Base-by-base conservation (phyloP, 2,113 vertebrate genomes). In the Brachypteracias leptosomus region DNA sequence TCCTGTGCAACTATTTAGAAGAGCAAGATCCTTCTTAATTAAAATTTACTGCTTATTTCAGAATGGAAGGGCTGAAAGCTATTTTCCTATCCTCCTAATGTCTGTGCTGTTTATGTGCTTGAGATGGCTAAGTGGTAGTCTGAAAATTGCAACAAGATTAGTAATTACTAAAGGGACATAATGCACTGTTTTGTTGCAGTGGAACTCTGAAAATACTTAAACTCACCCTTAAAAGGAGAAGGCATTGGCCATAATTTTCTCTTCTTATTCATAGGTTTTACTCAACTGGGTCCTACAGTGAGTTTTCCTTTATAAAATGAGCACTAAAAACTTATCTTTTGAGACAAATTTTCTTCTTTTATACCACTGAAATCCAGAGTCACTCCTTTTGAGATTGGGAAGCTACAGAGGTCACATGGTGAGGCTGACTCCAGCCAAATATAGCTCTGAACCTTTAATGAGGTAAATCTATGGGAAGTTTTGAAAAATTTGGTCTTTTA, bases 111-210 rank as follows among this genome's bases (percentile, higher is more conserved):
- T 96, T 95, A 81, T 96, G 57, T 86, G 28, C 82, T 93, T 92
- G 82, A 95, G 88, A 74, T 84, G 75, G 85, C 76, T 90, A 90
- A 94, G 68, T 93, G 92, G 72, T 95, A 90, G 52, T 84, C 86
- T 90, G 83, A 95, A 97, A 95, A 96, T 54, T 94, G 79, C 92
- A 84, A 6, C 85, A 86, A 93, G 65, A 95, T 92, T 93, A 88
- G 85, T 93, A 67, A 95, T 96, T 93, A 89, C 85, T 90, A 67
- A 68, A 11, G 62, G 57, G 57, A 92, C 72, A 87, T 87, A 93
- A 91, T 86, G 71, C 63, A 81, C 84, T 93, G 33, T 78, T 90
- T 92, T 3, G 11, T 84, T 88, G 59, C 79, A 65, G 44, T 74
- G 33, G 36, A 90, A 65, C 79, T 90, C 67, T 57, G 73, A 89